phyloP scores from a whole-genome alignment of 2,888 invertebrate genomes.

The Agrochola litura region DNA sequence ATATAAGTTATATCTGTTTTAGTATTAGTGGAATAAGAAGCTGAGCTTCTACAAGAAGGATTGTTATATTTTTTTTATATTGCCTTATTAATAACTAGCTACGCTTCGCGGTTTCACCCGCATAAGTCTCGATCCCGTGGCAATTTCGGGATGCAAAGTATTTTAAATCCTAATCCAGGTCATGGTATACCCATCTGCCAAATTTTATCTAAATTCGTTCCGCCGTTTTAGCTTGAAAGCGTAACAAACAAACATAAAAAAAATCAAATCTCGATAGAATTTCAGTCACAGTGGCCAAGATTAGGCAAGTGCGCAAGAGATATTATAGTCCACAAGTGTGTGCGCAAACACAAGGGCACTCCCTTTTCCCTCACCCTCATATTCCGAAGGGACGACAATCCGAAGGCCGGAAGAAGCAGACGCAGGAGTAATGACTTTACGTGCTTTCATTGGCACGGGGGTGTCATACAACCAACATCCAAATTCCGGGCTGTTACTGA shows the following conservation, averaged over 20 bases:
- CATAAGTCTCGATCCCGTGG: too few species aligned
- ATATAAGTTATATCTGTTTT: slow-evolving; percentile 1
- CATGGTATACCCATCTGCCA: too few species aligned
- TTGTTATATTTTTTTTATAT: not conserved
- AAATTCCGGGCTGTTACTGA: not conserved
- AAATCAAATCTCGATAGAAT: not conserved
- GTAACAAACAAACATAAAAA: too few species aligned
- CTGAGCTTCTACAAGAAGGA: too few species aligned
- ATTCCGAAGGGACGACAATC: not conserved
- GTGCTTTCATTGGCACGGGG: not conserved
- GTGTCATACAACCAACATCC: not conserved
- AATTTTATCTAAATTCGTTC: too few species aligned
- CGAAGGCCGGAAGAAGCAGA: not conserved
- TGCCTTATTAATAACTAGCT: not conserved
- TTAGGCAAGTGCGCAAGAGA: too few species aligned
- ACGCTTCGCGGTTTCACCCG: too few species aligned
- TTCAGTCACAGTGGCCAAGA: not conserved
- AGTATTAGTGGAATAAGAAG: slow-evolving; percentile 1
- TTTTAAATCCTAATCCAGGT: too few species aligned
- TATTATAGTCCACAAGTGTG: too few species aligned
- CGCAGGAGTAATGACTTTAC: not conserved
- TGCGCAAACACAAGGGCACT: not conserved
- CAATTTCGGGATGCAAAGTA: too few species aligned
- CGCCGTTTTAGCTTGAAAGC: too few species aligned
- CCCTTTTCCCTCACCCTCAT: not conserved